A percentile compares a stretch with the other conserved stretches of the same genome.
Conservation (phyloP, 2,888 invertebrate genomes). For the Onthophagus sagittarius region DNA sequence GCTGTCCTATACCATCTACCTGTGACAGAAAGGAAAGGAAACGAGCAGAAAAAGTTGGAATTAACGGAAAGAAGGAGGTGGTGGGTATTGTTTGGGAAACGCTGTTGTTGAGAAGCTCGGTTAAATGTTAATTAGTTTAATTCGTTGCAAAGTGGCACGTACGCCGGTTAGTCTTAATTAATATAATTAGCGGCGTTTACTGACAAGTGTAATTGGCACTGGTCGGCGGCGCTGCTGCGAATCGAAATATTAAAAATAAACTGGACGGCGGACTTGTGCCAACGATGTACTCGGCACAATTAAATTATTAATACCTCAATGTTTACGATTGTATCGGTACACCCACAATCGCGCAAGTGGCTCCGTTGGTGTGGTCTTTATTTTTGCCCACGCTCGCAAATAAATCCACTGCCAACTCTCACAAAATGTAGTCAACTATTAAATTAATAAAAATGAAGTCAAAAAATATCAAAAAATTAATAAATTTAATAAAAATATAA, state of each 20-base stretch:
- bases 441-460: too few species aligned
- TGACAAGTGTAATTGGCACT: conserved; percentile 25
- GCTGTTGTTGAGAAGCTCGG: conserved; percentile 15
- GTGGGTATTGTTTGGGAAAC: background rate
- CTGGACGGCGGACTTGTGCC: conserved; percentile 2
- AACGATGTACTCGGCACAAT: conserved; percentile 5
- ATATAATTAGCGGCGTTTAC: conserved; percentile 34
- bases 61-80: background rate
- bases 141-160: conserved; percentile 8
- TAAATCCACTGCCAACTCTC: background rate
- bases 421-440: too few species aligned
- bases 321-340: conserved; percentile 5
- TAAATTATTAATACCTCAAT: conserved; percentile 10
- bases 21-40: background rate
- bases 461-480: too few species aligned
- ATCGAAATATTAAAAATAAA: conserved; percentile 24
- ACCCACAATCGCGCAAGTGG: conserved; percentile 1
- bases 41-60: background rate
- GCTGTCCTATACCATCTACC: background rate
- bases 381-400: background rate
- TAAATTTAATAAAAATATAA: background rate
- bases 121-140: conserved; percentile 25
- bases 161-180: conserved; percentile 36
- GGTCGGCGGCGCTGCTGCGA: conserved; percentile 20
- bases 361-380: background rate